These are phyloP conservation scores for Brienomyrus brachyistius DNA, from an alignment of 2,113 vertebrate genomes.

Conservation along the genomic window DNA sequence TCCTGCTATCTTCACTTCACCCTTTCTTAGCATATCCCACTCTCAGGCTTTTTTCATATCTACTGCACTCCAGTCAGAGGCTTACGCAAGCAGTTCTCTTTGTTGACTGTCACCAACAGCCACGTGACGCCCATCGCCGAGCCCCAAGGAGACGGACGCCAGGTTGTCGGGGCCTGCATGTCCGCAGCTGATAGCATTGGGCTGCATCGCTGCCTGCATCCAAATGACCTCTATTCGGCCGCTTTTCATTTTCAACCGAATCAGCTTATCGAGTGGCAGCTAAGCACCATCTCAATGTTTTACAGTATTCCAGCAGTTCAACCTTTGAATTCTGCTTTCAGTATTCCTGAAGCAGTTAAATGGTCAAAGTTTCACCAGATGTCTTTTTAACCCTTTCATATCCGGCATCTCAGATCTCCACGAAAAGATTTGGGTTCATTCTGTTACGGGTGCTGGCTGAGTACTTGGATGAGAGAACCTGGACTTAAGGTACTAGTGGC, in stretches of 20 bases:
- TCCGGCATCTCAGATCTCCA: background rate
- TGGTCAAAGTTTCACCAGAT: background rate
- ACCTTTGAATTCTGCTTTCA: background rate
- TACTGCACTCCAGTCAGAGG: background rate
- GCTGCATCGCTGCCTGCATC: background rate
- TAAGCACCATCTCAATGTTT: background rate
- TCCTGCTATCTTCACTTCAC: background rate
- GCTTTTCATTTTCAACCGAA: background rate
- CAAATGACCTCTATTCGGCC: background rate
- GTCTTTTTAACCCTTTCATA: background rate
- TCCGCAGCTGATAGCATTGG: background rate
- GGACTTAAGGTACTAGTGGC: background rate
- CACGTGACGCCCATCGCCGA: background rate
- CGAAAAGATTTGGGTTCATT: background rate
- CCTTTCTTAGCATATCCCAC: background rate
- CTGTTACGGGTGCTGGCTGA: background rate
- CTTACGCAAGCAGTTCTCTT: background rate
- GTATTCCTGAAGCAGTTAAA: background rate
- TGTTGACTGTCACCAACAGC: background rate
- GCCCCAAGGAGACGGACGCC: background rate
- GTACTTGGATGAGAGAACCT: background rate
- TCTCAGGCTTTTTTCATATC: background rate
- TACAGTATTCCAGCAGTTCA: background rate
- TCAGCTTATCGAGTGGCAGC: background rate
- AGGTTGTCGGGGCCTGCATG: background rate